Base-by-base conservation (phyloP, 2,888 invertebrate species). In the Cheilosia variabilis region DNA sequence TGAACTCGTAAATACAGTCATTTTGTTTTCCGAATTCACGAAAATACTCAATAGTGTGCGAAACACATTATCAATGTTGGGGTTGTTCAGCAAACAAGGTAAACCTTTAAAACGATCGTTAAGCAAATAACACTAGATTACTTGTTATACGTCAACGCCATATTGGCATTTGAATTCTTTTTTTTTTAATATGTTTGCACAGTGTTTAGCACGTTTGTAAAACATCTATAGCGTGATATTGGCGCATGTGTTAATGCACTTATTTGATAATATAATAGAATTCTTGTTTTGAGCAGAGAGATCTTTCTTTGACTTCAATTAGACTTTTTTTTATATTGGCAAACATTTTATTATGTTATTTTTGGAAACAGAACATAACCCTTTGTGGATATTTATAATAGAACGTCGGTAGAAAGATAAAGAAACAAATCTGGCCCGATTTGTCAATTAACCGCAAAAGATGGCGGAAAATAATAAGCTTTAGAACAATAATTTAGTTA, bases 21-120 rank as follows among this genome's bases (percentile, higher is more conserved):
- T n/a, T 9, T 17, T 15, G 0, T 22, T 24, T 19, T 24, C 13
- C 5, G 15, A 24, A 24, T 15, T 15, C 34, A 57, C 27, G 17
- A 45, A 65, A 77, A 52, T 47, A 45, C 34, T 81, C 57, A 22
- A 24, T 27, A 47, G 65, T 52, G 72, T 82, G 60, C 13, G 4
- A 10, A 66, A 22, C 27, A 31, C 17, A 62, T 83, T 83, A 83
- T 24, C 83, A 73, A 45, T 13, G 7, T 53, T 60, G 45, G 58
- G 9, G 62, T 52, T 68, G 31, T 69, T 71, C 50, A 52, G 22
- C 43, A 24, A 68, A 73, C 78, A 68, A 83, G 73, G 78, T 52
- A 52, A 63, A 45, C 53, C 68, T 63, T 73, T 57, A 68, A 78
- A 72, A 15, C 62, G 55, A 55, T 55, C 22, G 41, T n/a, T 58